Percentiles rank a stretch among this genome's conserved stretches.
These are phyloP conservation scores for Aphidius ervi DNA, from an alignment of 1,140 invertebrate genomes.

Conservation along the genomic window DNA sequence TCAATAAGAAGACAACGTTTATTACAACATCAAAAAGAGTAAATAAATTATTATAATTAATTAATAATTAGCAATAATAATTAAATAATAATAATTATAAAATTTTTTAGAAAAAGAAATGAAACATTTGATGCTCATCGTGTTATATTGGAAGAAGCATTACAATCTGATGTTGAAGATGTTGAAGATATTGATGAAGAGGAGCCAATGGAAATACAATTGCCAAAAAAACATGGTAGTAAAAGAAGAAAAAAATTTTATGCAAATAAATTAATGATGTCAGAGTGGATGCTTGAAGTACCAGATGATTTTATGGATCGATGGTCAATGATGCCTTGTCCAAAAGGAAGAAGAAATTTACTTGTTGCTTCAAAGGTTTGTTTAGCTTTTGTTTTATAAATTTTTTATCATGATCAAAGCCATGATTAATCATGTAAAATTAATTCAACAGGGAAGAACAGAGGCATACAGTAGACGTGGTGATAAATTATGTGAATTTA, in stretches of 20 bases:
- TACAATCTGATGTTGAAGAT: constrained; percentile 37
- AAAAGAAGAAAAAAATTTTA: constrained; percentile 30
- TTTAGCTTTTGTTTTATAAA: constrained; percentile 39
- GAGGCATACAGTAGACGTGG: constrained; percentile 70
- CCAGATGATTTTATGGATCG: constrained; percentile 72
- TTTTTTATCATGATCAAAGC: constrained; percentile 10
- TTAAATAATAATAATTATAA: constrained; percentile 12
- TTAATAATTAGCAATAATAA: background rate
- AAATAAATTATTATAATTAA: constrained; percentile 16
- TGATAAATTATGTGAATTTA: constrained; percentile 56
- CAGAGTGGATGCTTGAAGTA: constrained; percentile 87
- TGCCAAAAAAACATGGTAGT: background rate
- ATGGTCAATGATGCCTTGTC: constrained; percentile 82
- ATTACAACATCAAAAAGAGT: constrained; percentile 43
- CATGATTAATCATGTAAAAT: constrained; percentile 19
- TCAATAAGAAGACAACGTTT: constrained; percentile 41
- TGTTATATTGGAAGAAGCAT: constrained; percentile 36
- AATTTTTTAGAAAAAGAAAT: constrained; percentile 37
- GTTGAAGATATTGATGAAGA: constrained; percentile 13
- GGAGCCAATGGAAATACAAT: constrained; percentile 39
- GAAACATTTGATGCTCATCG: constrained; percentile 35
- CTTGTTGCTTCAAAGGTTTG: constrained; percentile 65
- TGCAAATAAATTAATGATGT: constrained; percentile 66
- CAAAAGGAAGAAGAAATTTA: constrained; percentile 72
- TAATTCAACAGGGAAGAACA: constrained; percentile 61